Base-by-base conservation (phyloP, 2,113 vertebrate genomes). In the Chaenocephalus aceratus region DNA sequence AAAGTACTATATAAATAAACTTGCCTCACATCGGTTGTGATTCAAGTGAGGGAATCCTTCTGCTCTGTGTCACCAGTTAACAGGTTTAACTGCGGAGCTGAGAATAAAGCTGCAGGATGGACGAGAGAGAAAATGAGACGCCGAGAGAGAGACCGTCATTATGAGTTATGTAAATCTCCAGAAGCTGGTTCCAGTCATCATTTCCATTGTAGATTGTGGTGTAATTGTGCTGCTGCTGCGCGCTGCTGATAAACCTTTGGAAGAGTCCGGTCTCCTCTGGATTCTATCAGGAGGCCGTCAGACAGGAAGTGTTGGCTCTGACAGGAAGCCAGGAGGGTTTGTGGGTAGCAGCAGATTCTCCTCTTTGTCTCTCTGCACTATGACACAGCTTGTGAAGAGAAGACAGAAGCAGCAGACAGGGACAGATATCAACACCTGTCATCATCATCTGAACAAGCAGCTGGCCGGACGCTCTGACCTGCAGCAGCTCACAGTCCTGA, bases 171-270 rank as follows among this genome's bases (percentile, higher is more conserved):
- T 36, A 67, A 57, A 84, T 80, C 21, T 67, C 72, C 66, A 80
- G 49, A 36, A 79, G 77, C 77, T 71, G 70, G 84, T 90, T 82
- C 77, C 90, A 80, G 72, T 70, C 57, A 77, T 80, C 21, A 13
- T 85, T 77, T 75, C 58, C 69, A 84, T 85, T 88, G 86, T 88
- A 83, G 86, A 86, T 78, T 36, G 62, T 54, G 82, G 81, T 91
- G 88, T 89, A 80, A 81, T 87, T 89, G 75, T 80, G 89, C 77
- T 84, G 87, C 77, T 84, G 87, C 91, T 93, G 94, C 64, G 89
- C 63, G 79, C 82, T 74, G 82, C 84, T 83, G 92, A 94, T 92
- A 92, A 92, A 91, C 82, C 86, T 89, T 68, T 85, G 86, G 88
- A 86, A 72, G 86, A 88, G 86, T 91, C 81, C 45, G 60, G 79